These are phyloP conservation scores for Heteromyza rotundicornis DNA, from an alignment of 2,888 invertebrate species.

Conservation along the genomic window DNA sequence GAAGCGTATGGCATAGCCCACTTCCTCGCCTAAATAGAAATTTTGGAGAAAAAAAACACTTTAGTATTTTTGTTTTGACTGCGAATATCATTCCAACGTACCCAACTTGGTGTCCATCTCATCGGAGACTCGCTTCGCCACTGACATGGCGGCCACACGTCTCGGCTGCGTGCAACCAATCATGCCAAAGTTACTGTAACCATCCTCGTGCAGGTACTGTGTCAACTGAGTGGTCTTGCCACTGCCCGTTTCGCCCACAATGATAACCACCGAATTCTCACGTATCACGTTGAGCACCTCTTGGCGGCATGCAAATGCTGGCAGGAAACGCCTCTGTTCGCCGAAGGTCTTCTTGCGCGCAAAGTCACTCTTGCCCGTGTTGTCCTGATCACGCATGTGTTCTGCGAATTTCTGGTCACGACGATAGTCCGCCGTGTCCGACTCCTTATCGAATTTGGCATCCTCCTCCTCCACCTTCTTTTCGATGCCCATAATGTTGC, in stretches of 20 bases:
- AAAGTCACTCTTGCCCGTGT: conserved; percentile 78
- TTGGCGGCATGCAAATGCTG: conserved; percentile 94
- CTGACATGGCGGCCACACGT: conserved; percentile 98
- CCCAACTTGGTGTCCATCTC: conserved; percentile 92
- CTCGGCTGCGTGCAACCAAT: conserved; percentile 98
- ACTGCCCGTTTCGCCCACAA: conserved; percentile 74
- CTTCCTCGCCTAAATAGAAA: conserved; percentile 83
- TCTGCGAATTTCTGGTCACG: conserved; percentile 96
- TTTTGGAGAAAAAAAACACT: conserved; percentile 12
- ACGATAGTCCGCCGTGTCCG: conserved; percentile 83
- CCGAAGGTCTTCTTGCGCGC: conserved; percentile 82
- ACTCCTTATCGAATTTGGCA: conserved; percentile 68
- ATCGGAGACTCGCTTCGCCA: conserved; percentile 97
- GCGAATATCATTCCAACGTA: too few species aligned
- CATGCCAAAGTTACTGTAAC: conserved; percentile 89
- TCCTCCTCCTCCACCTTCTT: conserved; percentile 81
- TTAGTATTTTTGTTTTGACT: not conserved
- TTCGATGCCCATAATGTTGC: conserved; percentile 95
- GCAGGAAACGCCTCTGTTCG: conserved; percentile 90
- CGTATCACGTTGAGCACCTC: conserved; percentile 89
- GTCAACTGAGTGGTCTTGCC: conserved; percentile 96
- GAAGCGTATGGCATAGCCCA: conserved; percentile 99
- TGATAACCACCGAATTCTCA: conserved; percentile 93
- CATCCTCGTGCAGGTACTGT: conserved; percentile 97
- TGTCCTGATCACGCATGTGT: conserved; percentile 79